phyloP scores from a whole-genome alignment of 1,140 invertebrate species.

The Aphelinus certus region DNA sequence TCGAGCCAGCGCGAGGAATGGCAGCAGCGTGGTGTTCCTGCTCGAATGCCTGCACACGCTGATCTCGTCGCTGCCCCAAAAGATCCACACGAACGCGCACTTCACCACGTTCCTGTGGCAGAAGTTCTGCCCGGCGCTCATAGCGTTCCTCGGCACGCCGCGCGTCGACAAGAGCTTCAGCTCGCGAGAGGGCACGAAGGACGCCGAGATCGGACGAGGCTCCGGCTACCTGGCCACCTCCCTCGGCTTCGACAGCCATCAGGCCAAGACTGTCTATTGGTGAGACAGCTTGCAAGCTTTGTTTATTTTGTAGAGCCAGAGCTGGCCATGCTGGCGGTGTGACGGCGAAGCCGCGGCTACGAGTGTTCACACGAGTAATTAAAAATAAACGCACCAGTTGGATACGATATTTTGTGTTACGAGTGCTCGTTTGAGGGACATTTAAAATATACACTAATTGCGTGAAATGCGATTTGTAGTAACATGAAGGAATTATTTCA shows the following conservation, averaged over 20 bases:
- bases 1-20: slow-evolving; percentile 64
- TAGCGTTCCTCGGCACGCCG: slow-evolving; percentile 85
- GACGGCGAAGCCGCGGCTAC: no score
- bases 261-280: slow-evolving; percentile 89
- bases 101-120: slow-evolving; percentile 91
- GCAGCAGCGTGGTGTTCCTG: slow-evolving; percentile 77
- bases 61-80: slow-evolving; percentile 81
- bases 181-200: slow-evolving; percentile 69
- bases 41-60: slow-evolving; percentile 88
- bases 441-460: no score
- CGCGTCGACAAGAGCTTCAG: slow-evolving; percentile 78
- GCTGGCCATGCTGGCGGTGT: no score
- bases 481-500: neutral
- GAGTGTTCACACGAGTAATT: no score
- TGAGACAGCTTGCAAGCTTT: slow-evolving; percentile 53
- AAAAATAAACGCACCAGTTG: no score
- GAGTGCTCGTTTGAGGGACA: no score
- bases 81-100: slow-evolving; percentile 82
- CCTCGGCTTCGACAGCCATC: slow-evolving; percentile 79
- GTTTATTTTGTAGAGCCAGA: no score
- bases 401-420: no score
- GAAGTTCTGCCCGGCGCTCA: slow-evolving; percentile 87
- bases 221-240: slow-evolving; percentile 77
- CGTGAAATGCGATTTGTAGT: no score
- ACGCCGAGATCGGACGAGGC: slow-evolving; percentile 73